A percentile compares a stretch with the other conserved stretches of the same genome.
phyloP scores from a whole-genome alignment of 2,797 vertebrate genomes.

The Bovichtus variegatus region DNA sequence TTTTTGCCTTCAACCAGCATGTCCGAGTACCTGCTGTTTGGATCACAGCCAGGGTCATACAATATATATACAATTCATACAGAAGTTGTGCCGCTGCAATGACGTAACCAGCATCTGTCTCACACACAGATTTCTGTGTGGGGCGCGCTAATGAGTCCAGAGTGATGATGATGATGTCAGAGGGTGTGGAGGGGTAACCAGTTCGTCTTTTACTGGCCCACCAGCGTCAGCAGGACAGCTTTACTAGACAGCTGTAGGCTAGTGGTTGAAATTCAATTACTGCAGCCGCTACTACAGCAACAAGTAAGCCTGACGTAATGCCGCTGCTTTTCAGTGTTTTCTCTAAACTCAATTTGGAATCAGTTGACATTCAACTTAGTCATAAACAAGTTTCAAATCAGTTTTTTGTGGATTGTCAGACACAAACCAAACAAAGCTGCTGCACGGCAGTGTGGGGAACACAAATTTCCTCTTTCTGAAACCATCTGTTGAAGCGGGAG shows the following conservation, averaged over 20 bases:
- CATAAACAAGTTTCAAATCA: constrained; percentile 7
- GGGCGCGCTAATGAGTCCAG: constrained; percentile 38
- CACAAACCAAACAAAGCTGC: constrained; percentile 46
- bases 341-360: constrained; percentile 7
- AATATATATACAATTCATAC: constrained; percentile 33
- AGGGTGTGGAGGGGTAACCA: constrained; percentile 37
- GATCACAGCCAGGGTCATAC: neutral
- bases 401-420: constrained; percentile 21
- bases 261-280: constrained; percentile 79
- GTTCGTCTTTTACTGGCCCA: constrained; percentile 50
- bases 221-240: constrained; percentile 59
- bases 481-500: constrained; percentile 71
- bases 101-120: constrained; percentile 57
- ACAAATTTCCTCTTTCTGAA: constrained; percentile 73
- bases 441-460: constrained; percentile 40
- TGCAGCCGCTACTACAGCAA: constrained; percentile 35
- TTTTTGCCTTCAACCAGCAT: no score
- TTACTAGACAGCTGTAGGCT: constrained; percentile 62
- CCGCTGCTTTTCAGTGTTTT: constrained; percentile 8
- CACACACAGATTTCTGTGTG: constrained; percentile 25
- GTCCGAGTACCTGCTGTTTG: neutral
- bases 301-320: constrained; percentile 16
- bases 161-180: constrained; percentile 41
- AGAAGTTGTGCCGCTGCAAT: constrained; percentile 12
- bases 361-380: constrained; percentile 2